Base-by-base conservation (phyloP, 2,113 vertebrate genomes). In the Triplophysa tibetana region DNA sequence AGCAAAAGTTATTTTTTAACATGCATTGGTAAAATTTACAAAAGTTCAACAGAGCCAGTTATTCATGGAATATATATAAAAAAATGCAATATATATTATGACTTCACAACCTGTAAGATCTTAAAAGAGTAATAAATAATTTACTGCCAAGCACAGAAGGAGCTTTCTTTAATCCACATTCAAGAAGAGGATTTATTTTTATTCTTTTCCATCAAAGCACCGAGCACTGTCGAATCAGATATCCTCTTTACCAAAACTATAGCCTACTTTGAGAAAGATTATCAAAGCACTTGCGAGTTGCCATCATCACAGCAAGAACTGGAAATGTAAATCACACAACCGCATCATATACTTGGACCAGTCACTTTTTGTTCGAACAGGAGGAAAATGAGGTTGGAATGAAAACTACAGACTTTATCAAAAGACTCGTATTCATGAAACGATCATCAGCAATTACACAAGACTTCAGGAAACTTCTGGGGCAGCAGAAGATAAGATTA, bases 401-500 rank as follows among this genome's bases (percentile, higher is more conserved):
- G 19, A 56, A 19, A 70, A 70, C 26, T 17, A 2, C 52, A n/a
- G 52, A 52, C 26, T 58, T 72, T 72, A 58, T 70, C 68, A 70
- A 38, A 56, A 38, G 54, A 41, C 52, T 72, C 29, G 14, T 58
- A 73, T 73, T 23, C 52, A 41, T 60, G 29, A 73, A 60, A 38
- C 29, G 1, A 19, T 23, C 70, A 23, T 60, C 19, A 41, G 52
- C 29, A 58, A 60, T 73, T 73, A 41, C 23, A 58, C n/a, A 0
- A 0, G 29, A 56, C 29, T 21, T 8, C 19, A 43, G 54, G 70
- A 60, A 17, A 14, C 21, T 73, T 60, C 70, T 60, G 12, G 29
- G 48, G 68, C 68, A 54, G 11, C 24, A 70, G 68, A 73, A 41
- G 70, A 41, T 73, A 43, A 43, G 50, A 72, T 56, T 33, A 56